Evolutionary conservation across 2,888 invertebrate species (phyloP).

Genomic region (Macrosiphum euphorbiae): DNA sequence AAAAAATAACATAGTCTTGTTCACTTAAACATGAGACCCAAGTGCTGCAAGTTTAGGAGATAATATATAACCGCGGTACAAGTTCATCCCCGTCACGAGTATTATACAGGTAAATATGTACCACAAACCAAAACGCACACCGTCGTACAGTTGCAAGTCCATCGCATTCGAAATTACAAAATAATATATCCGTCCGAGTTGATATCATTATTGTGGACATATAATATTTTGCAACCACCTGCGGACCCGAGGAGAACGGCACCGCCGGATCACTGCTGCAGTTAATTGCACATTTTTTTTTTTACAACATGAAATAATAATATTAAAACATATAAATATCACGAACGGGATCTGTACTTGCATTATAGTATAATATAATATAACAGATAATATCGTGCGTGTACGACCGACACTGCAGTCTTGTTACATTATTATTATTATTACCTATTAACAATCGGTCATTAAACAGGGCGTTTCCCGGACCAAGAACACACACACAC

Average conservation of each 20-base stretch:
- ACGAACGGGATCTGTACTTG: not conserved
- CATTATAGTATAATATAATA: not conserved
- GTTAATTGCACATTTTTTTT: not conserved
- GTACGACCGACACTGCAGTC: not conserved
- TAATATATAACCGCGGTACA: not conserved
- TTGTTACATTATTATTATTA: not conserved
- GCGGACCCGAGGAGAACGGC: not conserved
- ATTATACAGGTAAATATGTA: too few species aligned
- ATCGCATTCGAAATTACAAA: too few species aligned
- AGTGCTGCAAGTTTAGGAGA: not conserved
- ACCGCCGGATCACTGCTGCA: not conserved
- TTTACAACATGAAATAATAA: not conserved
- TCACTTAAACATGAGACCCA: not conserved
- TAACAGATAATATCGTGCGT: not conserved
- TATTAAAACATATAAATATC: not conserved
- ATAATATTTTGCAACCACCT: not conserved
- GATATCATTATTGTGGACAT: too few species aligned
- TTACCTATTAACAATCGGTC: not conserved
- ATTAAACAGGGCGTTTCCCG: slow-evolving; percentile 53
- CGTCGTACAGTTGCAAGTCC: not conserved
- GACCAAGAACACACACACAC: not conserved
- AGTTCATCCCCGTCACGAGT: not conserved
- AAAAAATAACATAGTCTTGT: not conserved
- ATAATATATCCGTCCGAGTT: too few species aligned
- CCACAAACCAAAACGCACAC: not conserved